Percentiles rank a stretch among this genome's conserved stretches.
These are phyloP conservation scores for Neosilurus hyrtlii DNA, from an alignment of 2,797 vertebrate species.

Conservation along the genomic window DNA sequence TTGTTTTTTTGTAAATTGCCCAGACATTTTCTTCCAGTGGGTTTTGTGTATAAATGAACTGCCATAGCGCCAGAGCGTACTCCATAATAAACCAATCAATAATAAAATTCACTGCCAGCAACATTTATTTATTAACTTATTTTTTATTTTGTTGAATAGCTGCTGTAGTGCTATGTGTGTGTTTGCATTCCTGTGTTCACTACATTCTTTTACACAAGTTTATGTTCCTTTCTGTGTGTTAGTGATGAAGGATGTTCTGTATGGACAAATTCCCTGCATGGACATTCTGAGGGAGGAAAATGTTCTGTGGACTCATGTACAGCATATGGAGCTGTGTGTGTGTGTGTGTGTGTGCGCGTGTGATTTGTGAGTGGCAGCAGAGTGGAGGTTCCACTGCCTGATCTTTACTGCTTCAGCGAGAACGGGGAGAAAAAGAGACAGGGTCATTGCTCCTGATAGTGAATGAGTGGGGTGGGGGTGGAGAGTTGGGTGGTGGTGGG, in stretches of 20 bases:
- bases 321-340: neutral
- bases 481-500: too few species aligned
- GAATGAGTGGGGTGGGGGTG: neutral
- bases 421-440: conserved; percentile 47
- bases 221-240: too few species aligned
- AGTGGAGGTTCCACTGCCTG: conserved; percentile 64
- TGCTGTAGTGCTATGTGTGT: too few species aligned
- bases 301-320: neutral
- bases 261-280: neutral
- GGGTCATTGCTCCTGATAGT: conserved; percentile 46
- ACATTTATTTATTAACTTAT: neutral
- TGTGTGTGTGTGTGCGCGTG: conserved; percentile 30
- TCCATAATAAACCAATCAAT: too few species aligned
- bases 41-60: neutral
- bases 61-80: neutral
- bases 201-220: neutral
- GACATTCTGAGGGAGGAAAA: neutral
- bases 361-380: conserved; percentile 70
- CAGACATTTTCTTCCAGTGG: neutral
- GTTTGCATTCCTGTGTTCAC: too few species aligned
- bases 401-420: conserved; percentile 64
- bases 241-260: neutral
- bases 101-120: neutral
- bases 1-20: neutral
- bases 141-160: neutral